phyloP scores from a whole-genome alignment of 2,797 vertebrate genomes.

The Clarias fuscus region DNA sequence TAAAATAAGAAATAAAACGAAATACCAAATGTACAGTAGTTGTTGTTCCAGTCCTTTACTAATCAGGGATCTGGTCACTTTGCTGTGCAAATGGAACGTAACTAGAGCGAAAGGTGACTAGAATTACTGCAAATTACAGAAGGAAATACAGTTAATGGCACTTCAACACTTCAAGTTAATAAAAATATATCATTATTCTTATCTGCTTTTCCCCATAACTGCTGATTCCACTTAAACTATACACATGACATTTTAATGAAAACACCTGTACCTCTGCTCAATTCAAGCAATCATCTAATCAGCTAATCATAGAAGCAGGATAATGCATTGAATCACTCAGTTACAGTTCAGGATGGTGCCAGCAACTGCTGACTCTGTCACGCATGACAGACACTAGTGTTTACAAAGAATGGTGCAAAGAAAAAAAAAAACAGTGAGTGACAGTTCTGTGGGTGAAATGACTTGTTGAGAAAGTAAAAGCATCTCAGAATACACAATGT shows the following conservation, averaged over 20 bases:
- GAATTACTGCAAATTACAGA: background rate
- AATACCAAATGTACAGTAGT: background rate
- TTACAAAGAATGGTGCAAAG: background rate
- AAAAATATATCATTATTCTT: background rate
- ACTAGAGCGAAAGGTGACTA: background rate
- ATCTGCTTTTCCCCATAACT: background rate
- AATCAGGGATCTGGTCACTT: background rate
- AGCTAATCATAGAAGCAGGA: background rate
- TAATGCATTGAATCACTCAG: background rate
- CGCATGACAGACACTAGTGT: background rate
- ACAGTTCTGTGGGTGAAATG: background rate
- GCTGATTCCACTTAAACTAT: conserved; percentile 3
- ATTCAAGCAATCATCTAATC: background rate
- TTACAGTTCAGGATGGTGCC: background rate
- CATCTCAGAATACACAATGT: background rate
- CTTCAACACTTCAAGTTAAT: background rate
- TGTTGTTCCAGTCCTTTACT: background rate
- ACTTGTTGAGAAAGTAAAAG: background rate
- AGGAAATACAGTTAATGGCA: background rate
- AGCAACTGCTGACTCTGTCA: background rate
- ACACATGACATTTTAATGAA: background rate
- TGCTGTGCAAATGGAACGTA: background rate
- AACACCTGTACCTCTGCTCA: background rate
- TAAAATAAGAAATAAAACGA: background rate
- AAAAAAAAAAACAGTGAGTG: background rate